Evolutionary conservation across 2,888 invertebrate genomes (phyloP), one percentile per base, ranked within the genome.

Genomic region (Cyaniris semiargus): DNA sequence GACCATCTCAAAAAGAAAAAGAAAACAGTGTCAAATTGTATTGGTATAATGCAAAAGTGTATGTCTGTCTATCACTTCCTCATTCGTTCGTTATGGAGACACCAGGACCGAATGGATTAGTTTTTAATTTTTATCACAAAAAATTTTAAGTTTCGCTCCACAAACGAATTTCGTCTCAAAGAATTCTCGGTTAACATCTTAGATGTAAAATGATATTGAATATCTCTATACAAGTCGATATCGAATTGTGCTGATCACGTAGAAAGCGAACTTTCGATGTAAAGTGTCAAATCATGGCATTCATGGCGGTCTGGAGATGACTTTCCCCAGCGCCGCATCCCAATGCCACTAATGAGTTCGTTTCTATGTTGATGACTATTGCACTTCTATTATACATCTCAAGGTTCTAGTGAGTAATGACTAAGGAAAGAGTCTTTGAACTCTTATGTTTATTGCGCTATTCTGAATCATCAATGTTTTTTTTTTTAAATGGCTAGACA

Each of bases 271-370:
- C 34, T 71, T 71, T 71, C 38, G 13, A 21, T 53, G 44, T 18
- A 27, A 74, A 74, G 27, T 27, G 74, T 74, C 74, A 18, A 74
- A 44, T 74, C 74, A 74, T 44, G 10, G 44, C 44, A 74, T 23
- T 74, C 74, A 74, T 44, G 10, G 44, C 44, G 44, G 10, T 23
- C 48, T 27, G 18, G 15, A 48, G 48, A 53, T 27, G 48, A 27
- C 74, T 74, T 74, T 74, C 72, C 44, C 21, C 72, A 1, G 3
- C 53, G 44, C 21, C 15, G 13, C 53, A 1, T 8, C 70, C 70
- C 18, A 38, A n/a, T 10, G 71, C 15, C 8, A 10, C 18, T 38
- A 34, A 71, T 71, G 71, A 38, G 34, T 8, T n/a, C 34, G 23
- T 71, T n/a, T 70, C 34, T 60, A 31, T 23, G 23, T 23, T 23